Evolutionary conservation across 2,888 invertebrate genomes (phyloP).

Genomic region (Drosophila infuscata): DNA sequence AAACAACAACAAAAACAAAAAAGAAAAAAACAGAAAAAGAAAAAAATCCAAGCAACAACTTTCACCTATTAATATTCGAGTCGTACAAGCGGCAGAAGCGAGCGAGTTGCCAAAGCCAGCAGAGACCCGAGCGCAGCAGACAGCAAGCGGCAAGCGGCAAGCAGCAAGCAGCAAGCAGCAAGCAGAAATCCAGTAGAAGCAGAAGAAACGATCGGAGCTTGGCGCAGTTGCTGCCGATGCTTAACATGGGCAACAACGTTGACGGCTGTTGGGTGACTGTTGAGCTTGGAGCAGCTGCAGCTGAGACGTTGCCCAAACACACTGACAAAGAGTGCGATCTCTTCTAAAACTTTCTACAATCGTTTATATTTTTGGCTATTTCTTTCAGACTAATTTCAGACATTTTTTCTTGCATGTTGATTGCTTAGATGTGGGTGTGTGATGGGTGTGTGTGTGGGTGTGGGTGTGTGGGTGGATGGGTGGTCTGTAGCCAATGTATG

Average conservation of each 20-base stretch:
- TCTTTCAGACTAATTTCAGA: conserved; percentile 15
- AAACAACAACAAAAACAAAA: conserved; percentile 16
- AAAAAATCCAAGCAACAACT: conserved; percentile 79
- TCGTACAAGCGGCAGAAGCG: conserved; percentile 74
- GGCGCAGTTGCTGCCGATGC: conserved; percentile 68
- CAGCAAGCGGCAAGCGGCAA: conserved; percentile 21
- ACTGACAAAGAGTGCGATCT: conserved; percentile 28
- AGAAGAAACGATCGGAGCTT: conserved; percentile 48
- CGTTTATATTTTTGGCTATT: conserved; percentile 28
- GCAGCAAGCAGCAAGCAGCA: conserved; percentile 8
- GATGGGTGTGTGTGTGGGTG: conserved; percentile 7
- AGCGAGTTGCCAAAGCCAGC: conserved; percentile 54
- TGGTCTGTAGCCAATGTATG: conserved; percentile 1
- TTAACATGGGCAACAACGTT: conserved; percentile 63
- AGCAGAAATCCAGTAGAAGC: conserved; percentile 48
- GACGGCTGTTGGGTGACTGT: conserved; percentile 46
- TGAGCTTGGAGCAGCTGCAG: conserved; percentile 37
- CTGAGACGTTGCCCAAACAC: conserved; percentile 28
- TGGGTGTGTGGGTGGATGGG: neutral
- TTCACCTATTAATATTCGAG: conserved; percentile 84
- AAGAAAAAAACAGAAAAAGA: conserved; percentile 23
- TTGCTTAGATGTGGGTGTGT: conserved; percentile 13
- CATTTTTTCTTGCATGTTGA: conserved; percentile 27
- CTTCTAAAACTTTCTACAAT: conserved; percentile 57
- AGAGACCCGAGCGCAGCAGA: conserved; percentile 16